Evolutionary conservation across 1,140 invertebrate genomes (phyloP).

Genomic region (Camponotus vicinus): DNA sequence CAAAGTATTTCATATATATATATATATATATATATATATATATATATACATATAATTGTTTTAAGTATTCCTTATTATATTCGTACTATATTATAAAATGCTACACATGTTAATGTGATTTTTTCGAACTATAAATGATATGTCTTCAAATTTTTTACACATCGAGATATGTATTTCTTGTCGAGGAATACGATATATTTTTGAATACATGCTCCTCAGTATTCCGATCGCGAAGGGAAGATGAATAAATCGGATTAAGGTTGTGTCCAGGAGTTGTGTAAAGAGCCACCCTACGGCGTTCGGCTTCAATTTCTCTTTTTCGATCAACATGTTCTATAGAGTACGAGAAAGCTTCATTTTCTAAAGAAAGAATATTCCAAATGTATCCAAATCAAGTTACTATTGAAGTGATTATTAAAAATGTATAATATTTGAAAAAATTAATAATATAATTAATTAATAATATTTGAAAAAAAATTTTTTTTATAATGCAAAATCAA

Average conservation of each 20-base stretch:
- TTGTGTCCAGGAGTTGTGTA: conserved; percentile 57
- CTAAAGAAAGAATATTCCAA: not conserved
- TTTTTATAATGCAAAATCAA: not conserved
- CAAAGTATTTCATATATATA: too few relatives aligned
- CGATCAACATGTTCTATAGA: conserved; percentile 53
- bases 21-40: too few relatives aligned
- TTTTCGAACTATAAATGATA: conserved; percentile 20
- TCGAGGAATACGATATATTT: conserved; percentile 4
- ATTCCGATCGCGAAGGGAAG: conserved; percentile 66
- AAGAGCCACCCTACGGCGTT: conserved; percentile 42
- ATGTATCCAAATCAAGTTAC: not conserved
- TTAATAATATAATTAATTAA: too few relatives aligned
- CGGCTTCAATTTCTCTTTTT: conserved; percentile 40
- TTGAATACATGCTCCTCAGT: conserved; percentile 54
- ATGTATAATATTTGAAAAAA: not conserved
- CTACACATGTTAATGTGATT: not conserved
- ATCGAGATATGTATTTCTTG: conserved; percentile 37
- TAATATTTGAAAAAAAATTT: too few relatives aligned
- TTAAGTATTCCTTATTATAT: not conserved
- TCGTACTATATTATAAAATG: not conserved
- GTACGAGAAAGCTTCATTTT: not conserved
- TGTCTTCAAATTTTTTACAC: conserved; percentile 12
- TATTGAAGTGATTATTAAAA: not conserved
- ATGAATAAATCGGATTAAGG: conserved; percentile 73
- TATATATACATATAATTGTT: too few relatives aligned